These are phyloP conservation scores for Drosophila bocki DNA, from an alignment of 1,140 invertebrate species.

Conservation along the genomic window DNA sequence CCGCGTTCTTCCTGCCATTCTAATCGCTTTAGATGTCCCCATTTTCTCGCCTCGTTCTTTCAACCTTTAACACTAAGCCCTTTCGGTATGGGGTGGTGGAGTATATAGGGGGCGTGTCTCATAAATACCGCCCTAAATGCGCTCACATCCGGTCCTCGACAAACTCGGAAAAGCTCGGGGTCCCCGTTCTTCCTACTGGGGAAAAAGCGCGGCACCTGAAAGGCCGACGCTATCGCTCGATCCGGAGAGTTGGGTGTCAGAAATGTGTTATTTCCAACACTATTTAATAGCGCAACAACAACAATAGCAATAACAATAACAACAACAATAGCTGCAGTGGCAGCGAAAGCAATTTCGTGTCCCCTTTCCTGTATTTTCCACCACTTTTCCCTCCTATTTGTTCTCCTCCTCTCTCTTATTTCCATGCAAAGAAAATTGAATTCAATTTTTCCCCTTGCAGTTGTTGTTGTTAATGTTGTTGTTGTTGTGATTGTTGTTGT, in stretches of 20 bases:
- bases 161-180: constrained; percentile 13
- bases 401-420: constrained; percentile 14
- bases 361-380: constrained; percentile 3
- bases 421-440: constrained; percentile 63
- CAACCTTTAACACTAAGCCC: constrained; percentile 19
- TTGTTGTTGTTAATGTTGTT: constrained; percentile 2
- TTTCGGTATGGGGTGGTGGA: neutral
- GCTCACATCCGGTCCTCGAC: constrained; percentile 60
- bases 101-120: constrained; percentile 14
- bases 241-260: constrained; percentile 60
- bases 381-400: neutral
- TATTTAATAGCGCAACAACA: constrained; percentile 66
- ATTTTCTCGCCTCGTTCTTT: constrained; percentile 6
- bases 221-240: constrained; percentile 30
- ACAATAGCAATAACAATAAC: constrained; percentile 19
- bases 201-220: constrained; percentile 30
- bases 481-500: neutral
- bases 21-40: constrained; percentile 15
- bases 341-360: constrained; percentile 46
- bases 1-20: neutral
- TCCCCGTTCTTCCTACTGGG: neutral
- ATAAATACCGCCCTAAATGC: constrained; percentile 68
- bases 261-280: constrained; percentile 75
- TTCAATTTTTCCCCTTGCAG: constrained; percentile 58
- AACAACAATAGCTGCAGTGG: constrained; percentile 19